Base-by-base conservation (phyloP, 2,113 vertebrate species). In the Megalops atlanticus region DNA sequence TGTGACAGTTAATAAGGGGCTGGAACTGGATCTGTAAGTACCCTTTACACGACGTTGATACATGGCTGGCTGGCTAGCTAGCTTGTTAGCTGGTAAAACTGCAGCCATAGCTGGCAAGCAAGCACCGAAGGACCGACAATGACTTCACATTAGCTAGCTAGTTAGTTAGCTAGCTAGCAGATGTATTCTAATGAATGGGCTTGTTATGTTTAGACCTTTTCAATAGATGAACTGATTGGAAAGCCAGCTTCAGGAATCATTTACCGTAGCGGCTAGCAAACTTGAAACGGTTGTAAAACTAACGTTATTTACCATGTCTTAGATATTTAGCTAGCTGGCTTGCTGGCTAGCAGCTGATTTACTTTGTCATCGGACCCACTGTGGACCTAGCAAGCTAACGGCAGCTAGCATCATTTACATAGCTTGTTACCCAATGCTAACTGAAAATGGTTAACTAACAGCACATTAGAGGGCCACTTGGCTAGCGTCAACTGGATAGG, bases 41-140 rank as follows among this genome's bases (percentile, higher is more conserved):
- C 10, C 31, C 35, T 39, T 38, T 36, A 40, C 27, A 15, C 47
- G 18, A 21, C 18, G 41, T 12, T 5, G 77, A 12, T 71, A 41
- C 33, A 52, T 80, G 35, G 33, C 41, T 79, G 36, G 81, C 88
- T 86, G 89, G 72, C 82, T 41, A 90, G 89, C 80, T 89, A 89
- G 81, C 77, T 58, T 24, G 18, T 8, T 58, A 80, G 31, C 81
- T 69, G 74, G 79, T 88, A 41, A 76, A 84, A 84, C 83, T 64
- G 84, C 78, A 84, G 54, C 81, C 85, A 72, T 16, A 45, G 45
- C 35, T 74, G n/a, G 38, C 36, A 58, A 21, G 38, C 64, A 43
- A 70, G 54, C 40, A 15, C 71, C 49, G 49, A 80, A 52, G 70
- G 33, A 64, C 71, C 74, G 49, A 81, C 80, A 81, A 81, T 81